Evolutionary conservation across 2,113 vertebrate genomes (phyloP), one percentile per base, ranked within the genome.

Genomic region (Mobula hypostoma): DNA sequence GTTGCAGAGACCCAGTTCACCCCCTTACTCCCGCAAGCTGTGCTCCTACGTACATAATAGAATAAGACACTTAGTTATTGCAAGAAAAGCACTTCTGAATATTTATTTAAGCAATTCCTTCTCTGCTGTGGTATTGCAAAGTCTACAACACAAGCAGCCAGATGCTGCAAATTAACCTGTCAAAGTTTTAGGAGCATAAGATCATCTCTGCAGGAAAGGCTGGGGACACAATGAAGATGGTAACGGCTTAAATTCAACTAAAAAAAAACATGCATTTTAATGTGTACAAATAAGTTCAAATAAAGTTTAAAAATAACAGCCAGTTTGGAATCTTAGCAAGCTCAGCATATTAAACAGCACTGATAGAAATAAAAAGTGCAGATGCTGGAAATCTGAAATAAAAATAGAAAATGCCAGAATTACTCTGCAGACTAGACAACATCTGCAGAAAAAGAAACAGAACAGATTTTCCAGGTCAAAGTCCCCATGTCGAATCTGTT

Each of bases 81-180:
- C 68, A 93, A 93, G 40, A 40, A 93, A 93, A 93, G 90, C 90
- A 93, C 40, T 74, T 93, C 36, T 2, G 36, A 93, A 76, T 93
- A 93, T 93, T 93, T 93, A 93, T 27, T 74, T 93, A 76, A 36
- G 91, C 36, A 56, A 36, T 48, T 36, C 70, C 91, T 56, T 74
- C 7, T 56, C 91, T 72, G 32, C 91, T 93, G 68, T 24, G 40
- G 91, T 6, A 76, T 40, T 32, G 68, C 24, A 93, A 93, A 74
- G 70, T 72, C 15, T 70, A 68, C 61, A 91, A 63, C 63, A 68
- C 6, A 36, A 27, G 66, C 90, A 74, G 36, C 74, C 66, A 72
- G 66, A 72, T 72, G 40, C 68, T 74, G 91, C 70, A 93, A 93
- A 19, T 93, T 40, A 93, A 93, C 91, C 40, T 74, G 68, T 24